A percentile compares a stretch with the other conserved stretches of the same genome.
Evolutionary conservation across 1,140 invertebrate genomes (phyloP).

Genomic region (Choristoneura fumiferana): DNA sequence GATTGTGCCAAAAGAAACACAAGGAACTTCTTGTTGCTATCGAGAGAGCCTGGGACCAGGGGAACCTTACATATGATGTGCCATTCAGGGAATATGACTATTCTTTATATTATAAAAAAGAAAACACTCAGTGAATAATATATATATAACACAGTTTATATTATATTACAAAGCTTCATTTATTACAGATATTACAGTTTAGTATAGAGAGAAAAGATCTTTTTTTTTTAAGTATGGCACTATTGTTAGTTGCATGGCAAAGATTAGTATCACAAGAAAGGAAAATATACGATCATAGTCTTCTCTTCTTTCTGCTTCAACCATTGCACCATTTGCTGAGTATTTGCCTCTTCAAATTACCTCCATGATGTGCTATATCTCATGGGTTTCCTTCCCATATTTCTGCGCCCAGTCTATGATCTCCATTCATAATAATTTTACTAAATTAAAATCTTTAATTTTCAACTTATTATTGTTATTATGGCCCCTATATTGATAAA

Average conservation of each 20-base stretch:
- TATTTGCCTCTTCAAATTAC: too few relatives aligned
- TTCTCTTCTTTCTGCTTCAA: too few relatives aligned
- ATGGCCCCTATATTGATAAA: too few relatives aligned
- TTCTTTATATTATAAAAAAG: slow-evolving; percentile 81
- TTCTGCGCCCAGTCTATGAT: too few relatives aligned
- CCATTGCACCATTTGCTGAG: too few relatives aligned
- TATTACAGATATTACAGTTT: slow-evolving; percentile 7
- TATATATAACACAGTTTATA: slow-evolving; percentile 15
- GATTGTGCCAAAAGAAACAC: slow-evolving; percentile 90
- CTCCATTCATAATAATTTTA: too few relatives aligned
- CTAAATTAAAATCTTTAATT: too few relatives aligned
- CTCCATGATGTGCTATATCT: too few relatives aligned
- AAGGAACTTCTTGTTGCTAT: slow-evolving; percentile 87
- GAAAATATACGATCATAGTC: slow-evolving; percentile 11
- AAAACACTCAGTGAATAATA: slow-evolving; percentile 23
- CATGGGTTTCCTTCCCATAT: too few relatives aligned
- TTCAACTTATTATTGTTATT: too few relatives aligned
- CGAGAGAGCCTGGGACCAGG: slow-evolving; percentile 88
- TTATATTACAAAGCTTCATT: slow-evolving; percentile 16
- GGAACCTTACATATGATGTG: slow-evolving; percentile 88
- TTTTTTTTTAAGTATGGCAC: slow-evolving; percentile 13
- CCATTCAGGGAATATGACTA: slow-evolving; percentile 91
- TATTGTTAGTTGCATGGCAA: slow-evolving; percentile 9
- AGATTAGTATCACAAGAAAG: slow-evolving; percentile 11
- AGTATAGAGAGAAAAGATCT: background rate